Evolutionary conservation across 2,113 vertebrate species (phyloP).

Genomic region (Gambusia holbrooki): DNA sequence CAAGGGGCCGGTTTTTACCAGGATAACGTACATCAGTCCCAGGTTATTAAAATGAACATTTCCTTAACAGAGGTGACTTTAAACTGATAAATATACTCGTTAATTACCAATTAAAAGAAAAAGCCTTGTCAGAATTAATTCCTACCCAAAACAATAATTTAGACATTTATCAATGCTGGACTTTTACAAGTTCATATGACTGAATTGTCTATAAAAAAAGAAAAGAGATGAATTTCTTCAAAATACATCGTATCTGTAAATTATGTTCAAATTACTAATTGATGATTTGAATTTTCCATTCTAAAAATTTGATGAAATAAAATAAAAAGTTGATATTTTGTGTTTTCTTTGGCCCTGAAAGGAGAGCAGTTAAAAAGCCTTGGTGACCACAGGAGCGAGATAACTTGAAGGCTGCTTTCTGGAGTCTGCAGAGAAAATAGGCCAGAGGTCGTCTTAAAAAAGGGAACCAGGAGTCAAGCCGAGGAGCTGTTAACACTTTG

Average conservation of each 20-base stretch:
- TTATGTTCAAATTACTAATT: background rate
- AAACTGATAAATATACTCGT: too few relatives aligned
- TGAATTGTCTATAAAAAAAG: too few relatives aligned
- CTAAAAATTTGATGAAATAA: background rate
- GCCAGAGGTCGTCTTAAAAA: slow-evolving; percentile 60
- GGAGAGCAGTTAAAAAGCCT: slow-evolving; percentile 10
- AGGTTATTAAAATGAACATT: too few relatives aligned
- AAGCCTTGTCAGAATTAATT: background rate
- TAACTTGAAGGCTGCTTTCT: slow-evolving; percentile 36
- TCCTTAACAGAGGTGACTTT: too few relatives aligned
- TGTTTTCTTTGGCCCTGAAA: slow-evolving; percentile 42
- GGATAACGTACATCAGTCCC: too few relatives aligned
- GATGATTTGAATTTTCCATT: background rate
- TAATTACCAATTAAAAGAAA: too few relatives aligned
- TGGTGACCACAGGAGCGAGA: slow-evolving; percentile 33
- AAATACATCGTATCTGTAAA: background rate
- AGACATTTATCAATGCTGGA: too few relatives aligned
- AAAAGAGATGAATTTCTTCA: too few relatives aligned
- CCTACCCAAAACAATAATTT: too few relatives aligned
- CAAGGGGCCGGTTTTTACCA: too few relatives aligned
- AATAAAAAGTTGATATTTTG: slow-evolving; percentile 7
- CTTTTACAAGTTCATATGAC: background rate
- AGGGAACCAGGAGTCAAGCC: slow-evolving; percentile 40
- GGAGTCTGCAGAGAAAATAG: slow-evolving; percentile 36
- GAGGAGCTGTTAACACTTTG: slow-evolving; percentile 68